Conservation (phyloP, 2,888 invertebrate species). For the Cephus pulcher region DNA sequence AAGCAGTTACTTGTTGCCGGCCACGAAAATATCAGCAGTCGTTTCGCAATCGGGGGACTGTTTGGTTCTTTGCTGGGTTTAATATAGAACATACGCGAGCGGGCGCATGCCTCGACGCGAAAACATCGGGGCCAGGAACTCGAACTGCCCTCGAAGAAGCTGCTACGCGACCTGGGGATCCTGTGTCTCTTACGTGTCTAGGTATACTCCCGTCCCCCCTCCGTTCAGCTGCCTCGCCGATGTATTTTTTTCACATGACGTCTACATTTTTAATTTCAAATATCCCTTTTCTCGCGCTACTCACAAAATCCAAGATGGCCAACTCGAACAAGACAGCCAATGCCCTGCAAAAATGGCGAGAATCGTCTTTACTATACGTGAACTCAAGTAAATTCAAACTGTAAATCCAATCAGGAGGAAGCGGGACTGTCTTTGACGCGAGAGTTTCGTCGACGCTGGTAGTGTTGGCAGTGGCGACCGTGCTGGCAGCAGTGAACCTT, state of each 20-base stretch:
- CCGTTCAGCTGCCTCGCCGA: too few relatives aligned
- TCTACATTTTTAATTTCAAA: too few relatives aligned
- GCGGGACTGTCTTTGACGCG: too few relatives aligned
- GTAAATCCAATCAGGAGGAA: too few relatives aligned
- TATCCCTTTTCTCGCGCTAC: slow-evolving; percentile 10
- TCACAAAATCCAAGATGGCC: slow-evolving; percentile 35
- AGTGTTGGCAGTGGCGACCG: too few relatives aligned
- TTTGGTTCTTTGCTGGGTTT: slow-evolving; percentile 57
- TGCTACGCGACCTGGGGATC: not conserved
- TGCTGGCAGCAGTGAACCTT: slow-evolving; percentile 15
- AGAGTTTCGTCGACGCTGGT: too few relatives aligned
- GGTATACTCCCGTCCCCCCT: too few relatives aligned
- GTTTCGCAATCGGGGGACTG: slow-evolving; percentile 62
- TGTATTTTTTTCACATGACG: too few relatives aligned
- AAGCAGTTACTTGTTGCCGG: slow-evolving; percentile 63
- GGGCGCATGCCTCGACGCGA: slow-evolving; percentile 38
- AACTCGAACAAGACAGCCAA: too few relatives aligned
- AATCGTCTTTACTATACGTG: too few relatives aligned
- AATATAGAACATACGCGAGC: slow-evolving; percentile 60
- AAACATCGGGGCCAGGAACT: slow-evolving; percentile 28
- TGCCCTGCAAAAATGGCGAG: too few relatives aligned
- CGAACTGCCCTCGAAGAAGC: slow-evolving; percentile 15
- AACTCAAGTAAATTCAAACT: too few relatives aligned
- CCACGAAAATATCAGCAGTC: slow-evolving; percentile 62
- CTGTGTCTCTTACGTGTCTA: not conserved